Evolutionary conservation across 1,140 invertebrate genomes (phyloP), one percentile per base, ranked within the genome.

Genomic region (Trachelipus rathkii): DNA sequence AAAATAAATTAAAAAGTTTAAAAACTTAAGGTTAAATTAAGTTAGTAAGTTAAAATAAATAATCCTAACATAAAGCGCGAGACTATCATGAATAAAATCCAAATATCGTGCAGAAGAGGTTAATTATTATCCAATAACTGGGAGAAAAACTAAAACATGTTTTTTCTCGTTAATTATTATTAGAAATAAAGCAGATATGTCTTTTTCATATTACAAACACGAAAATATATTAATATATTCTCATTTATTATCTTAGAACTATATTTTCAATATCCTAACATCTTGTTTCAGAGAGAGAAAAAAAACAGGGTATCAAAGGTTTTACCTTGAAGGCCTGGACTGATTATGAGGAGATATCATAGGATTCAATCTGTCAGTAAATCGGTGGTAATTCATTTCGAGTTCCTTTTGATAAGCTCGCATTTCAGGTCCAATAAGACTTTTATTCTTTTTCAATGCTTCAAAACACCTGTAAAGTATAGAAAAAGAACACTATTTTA

Each of bases 361-460:
- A 13, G 95, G 95, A 79, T 90, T 88, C 4, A 98, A 87, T 82
- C 92, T 89, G 82, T 95, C 94, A 4, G 90, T 92, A 83, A 97
- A 92, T 79, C 90, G 88, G 84, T 92, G 89, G 86, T 96, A 95
- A 88, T 97, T 98, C 70, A 94, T 89, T 85, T 97, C 95, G 46
- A 98, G 85, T 87, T 98, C 95, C 75, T 91, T 89, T 86, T 97
- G 95, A 88, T 97, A 98, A 85, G 97, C 95, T 79, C 92, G 90
- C 87, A 98, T 95, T 87, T 97, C 94, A 13, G 90, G 89, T 69
- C 92, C 91, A 82, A 98, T 98, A 24, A 98, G 86, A 84, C 92
- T 93, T 84, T 96, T 94, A 86, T 98, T 99, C 83, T 93, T 95
- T 74, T 91, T 90, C 73, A 99, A 87, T 10, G 96, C 95, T 87